These are phyloP conservation scores for Phasianus colchicus DNA, from an alignment of 2,113 vertebrate genomes.

Conservation along the genomic window DNA sequence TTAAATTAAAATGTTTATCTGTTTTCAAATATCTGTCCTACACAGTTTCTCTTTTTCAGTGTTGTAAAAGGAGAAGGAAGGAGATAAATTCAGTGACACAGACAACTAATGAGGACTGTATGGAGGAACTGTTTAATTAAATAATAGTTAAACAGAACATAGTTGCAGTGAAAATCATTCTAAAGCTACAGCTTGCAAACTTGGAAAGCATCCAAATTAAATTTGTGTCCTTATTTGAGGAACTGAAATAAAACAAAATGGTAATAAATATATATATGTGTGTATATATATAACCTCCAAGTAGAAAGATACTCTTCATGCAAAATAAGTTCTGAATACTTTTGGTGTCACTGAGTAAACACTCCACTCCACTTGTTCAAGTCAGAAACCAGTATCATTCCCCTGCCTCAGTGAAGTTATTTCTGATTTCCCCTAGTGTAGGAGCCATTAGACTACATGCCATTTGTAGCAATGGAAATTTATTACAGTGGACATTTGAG, in stretches of 20 bases:
- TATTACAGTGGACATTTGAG: not conserved
- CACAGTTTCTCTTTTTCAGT: not conserved
- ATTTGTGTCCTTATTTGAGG: not conserved
- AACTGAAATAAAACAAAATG: not conserved
- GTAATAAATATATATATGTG: too few relatives aligned
- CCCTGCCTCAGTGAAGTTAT: not conserved
- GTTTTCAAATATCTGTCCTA: not conserved
- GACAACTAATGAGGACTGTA: not conserved
- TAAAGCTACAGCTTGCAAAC: not conserved
- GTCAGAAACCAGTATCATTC: not conserved
- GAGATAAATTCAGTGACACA: not conserved
- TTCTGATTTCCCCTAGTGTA: not conserved
- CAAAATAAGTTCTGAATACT: not conserved
- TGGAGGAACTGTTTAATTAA: not conserved
- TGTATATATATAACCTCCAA: not conserved
- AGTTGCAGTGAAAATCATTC: not conserved
- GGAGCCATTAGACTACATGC: not conserved
- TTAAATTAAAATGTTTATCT: not conserved
- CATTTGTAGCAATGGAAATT: not conserved
- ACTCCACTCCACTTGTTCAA: not conserved
- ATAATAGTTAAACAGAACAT: not conserved
- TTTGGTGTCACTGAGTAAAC: not conserved
- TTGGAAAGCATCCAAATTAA: not conserved
- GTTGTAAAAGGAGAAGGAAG: not conserved
- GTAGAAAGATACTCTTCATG: not conserved